A percentile compares a stretch with the other conserved stretches of the same genome.
phyloP scores from a whole-genome alignment of 2,797 vertebrate genomes.

The Mycteria americana region DNA sequence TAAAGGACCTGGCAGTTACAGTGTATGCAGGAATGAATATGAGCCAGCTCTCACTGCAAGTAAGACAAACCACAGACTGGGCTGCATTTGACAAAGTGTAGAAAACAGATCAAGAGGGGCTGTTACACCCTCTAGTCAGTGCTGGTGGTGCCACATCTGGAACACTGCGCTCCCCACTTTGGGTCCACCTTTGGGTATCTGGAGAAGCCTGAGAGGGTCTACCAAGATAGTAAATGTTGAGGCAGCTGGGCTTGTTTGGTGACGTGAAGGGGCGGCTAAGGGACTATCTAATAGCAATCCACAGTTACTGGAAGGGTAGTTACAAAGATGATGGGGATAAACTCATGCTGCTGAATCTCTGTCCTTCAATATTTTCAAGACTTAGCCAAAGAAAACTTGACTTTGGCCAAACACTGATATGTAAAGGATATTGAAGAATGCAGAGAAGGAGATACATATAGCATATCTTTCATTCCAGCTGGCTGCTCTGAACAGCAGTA shows the following conservation, averaged over 20 bases:
- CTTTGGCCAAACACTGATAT: background rate
- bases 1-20: background rate
- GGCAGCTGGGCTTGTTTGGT: background rate
- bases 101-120: background rate
- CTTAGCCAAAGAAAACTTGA: background rate
- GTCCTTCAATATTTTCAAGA: background rate
- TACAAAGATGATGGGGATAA: background rate
- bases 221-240: background rate
- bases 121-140: background rate
- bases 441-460: background rate
- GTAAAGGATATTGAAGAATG: background rate
- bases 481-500: background rate
- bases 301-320: background rate
- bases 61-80: background rate
- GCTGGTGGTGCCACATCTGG: background rate
- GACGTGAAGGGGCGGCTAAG: background rate
- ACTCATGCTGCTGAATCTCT: background rate
- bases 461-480: background rate
- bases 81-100: background rate
- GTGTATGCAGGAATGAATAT: background rate
- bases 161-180: background rate
- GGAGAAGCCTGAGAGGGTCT: background rate
- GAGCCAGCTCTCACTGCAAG: background rate
- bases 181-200: background rate
- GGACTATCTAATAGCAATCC: background rate